Percentiles rank a stretch among this genome's conserved stretches.
Conservation (phyloP, 53 echinoderm and acorn worm genomes). For the Crossaster papposus region DNA sequence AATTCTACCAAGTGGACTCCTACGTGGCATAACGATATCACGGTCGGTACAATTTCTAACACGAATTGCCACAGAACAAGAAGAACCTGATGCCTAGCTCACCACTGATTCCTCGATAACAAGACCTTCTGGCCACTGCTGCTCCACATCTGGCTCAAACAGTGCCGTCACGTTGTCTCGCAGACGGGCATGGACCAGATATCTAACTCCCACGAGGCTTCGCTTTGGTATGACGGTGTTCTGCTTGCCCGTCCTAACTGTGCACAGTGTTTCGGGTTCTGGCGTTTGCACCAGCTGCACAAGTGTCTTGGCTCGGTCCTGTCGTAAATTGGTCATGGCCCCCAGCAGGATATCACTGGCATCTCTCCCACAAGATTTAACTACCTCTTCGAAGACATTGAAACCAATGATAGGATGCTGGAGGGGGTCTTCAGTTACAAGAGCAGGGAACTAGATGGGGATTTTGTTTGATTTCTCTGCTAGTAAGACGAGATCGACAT, state of each 20-base stretch:
- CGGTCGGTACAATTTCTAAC: slow-evolving; percentile 39
- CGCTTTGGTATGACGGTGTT: slow-evolving; percentile 14
- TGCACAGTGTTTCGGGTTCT: slow-evolving; percentile 35
- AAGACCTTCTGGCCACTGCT: slow-evolving; percentile 25
- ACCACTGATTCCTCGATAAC: slow-evolving; percentile 31
- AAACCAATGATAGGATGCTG: slow-evolving; percentile 42
- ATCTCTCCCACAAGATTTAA: not conserved
- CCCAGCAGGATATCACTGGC: slow-evolving; percentile 1
- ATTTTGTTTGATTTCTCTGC: too few relatives aligned
- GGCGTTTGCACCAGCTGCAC: slow-evolving; percentile 31
- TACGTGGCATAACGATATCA: slow-evolving; percentile 39
- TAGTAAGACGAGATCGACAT: too few relatives aligned
- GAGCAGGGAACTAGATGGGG: too few relatives aligned
- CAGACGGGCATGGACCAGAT: slow-evolving; percentile 24
- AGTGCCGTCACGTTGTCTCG: slow-evolving; percentile 7
- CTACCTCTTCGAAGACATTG: slow-evolving; percentile 17
- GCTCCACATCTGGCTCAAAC: slow-evolving; percentile 31
- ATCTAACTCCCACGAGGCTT: slow-evolving; percentile 17
- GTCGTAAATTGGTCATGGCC: slow-evolving; percentile 1
- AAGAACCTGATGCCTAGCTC: slow-evolving; percentile 8
- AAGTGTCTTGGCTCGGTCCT: not conserved
- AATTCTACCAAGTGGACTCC: slow-evolving; percentile 34
- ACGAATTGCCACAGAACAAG: slow-evolving; percentile 21
- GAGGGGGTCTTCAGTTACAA: not conserved
- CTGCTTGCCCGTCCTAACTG: slow-evolving; percentile 21